These are phyloP conservation scores for Drosophila ogumai DNA, from an alignment of 1,140 invertebrate species.

Conservation along the genomic window DNA sequence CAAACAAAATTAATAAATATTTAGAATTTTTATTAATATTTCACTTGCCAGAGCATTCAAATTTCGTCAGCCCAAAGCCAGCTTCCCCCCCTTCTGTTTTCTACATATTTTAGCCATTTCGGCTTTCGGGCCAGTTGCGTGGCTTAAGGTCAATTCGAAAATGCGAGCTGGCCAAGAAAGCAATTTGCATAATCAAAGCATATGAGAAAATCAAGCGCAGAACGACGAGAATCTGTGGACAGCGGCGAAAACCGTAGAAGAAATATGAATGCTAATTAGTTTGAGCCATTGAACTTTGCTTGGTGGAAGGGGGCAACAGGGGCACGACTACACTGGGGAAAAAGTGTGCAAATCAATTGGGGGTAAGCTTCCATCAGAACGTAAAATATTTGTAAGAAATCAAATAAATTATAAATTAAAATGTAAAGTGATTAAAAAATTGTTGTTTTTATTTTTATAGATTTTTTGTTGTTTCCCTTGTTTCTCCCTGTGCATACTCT, in stretches of 20 bases:
- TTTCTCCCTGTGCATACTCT: constrained; percentile 1
- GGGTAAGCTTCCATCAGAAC: no score
- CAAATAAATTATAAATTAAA: not conserved
- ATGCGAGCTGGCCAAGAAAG: constrained; percentile 22
- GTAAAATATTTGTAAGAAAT: not conserved
- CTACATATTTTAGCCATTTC: constrained; percentile 3
- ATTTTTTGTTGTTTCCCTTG: not conserved
- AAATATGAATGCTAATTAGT: constrained; percentile 47
- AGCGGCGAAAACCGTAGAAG: constrained; percentile 37
- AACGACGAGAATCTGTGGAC: constrained; percentile 27
- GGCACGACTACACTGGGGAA: constrained; percentile 3
- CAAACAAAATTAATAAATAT: no score
- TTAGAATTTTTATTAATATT: not conserved
- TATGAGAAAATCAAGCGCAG: constrained; percentile 37
- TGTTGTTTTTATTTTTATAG: not conserved
- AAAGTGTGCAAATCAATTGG: not conserved
- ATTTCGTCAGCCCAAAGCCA: not conserved
- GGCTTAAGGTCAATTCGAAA: constrained; percentile 31
- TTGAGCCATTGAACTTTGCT: constrained; percentile 59
- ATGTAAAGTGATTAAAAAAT: not conserved
- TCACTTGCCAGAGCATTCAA: not conserved
- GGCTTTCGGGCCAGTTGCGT: constrained; percentile 2
- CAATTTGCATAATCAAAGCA: constrained; percentile 50
- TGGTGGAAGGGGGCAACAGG: not conserved
- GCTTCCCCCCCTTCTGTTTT: not conserved